Conservation (phyloP, 2,888 invertebrate species). For the Ichneumoninae sp. region DNA sequence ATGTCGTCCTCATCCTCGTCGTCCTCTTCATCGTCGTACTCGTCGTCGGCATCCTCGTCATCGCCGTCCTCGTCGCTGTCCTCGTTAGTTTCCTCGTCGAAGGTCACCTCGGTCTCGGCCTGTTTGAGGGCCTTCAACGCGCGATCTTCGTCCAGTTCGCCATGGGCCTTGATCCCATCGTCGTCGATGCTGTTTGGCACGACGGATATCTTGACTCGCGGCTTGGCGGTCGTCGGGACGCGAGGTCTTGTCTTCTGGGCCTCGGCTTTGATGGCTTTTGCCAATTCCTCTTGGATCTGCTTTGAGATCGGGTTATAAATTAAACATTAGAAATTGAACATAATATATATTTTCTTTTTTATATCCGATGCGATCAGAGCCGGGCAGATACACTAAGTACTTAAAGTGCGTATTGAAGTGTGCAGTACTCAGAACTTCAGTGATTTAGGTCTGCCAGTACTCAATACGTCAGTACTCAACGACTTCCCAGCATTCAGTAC, state of each 20-base stretch:
- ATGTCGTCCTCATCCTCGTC: conserved; percentile 71
- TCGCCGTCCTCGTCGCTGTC: conserved; percentile 73
- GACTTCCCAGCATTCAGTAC: too few species aligned
- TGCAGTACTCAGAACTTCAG: too few species aligned
- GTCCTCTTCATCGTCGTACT: conserved; percentile 70
- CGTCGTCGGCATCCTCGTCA: conserved; percentile 71
- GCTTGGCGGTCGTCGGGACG: conserved; percentile 48
- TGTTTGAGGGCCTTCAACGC: conserved; percentile 75
- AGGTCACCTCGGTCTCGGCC: conserved; percentile 69
- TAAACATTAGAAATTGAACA: not conserved
- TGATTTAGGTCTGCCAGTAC: too few species aligned
- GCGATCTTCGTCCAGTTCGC: conserved; percentile 60
- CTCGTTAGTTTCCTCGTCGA: conserved; percentile 60
- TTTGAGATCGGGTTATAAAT: not conserved
- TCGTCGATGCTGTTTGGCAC: conserved; percentile 11
- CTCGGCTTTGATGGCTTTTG: conserved; percentile 77
- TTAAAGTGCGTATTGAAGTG: too few species aligned
- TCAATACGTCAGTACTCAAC: too few species aligned
- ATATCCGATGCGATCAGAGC: not conserved
- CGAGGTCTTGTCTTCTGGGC: conserved; percentile 69
- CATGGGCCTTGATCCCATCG: conserved; percentile 3
- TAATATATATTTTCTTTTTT: not conserved
- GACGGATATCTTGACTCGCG: conserved; percentile 20
- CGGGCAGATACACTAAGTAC: too few species aligned
- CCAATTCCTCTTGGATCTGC: conserved; percentile 78